These are phyloP conservation scores for Zaprionus obscuricornis DNA, from an alignment of 2,888 invertebrate species.

Conservation along the genomic window DNA sequence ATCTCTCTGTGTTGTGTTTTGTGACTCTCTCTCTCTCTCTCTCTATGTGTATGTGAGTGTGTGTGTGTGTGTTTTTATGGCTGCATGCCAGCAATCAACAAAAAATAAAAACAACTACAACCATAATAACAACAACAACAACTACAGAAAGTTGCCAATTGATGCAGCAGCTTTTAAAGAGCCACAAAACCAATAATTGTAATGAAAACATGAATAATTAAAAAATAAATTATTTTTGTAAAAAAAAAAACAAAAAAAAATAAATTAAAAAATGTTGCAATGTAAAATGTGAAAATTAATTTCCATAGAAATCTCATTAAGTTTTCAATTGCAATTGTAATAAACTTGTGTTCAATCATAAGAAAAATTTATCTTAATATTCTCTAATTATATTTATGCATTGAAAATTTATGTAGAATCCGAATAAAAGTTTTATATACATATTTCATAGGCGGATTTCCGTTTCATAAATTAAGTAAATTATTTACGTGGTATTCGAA, in stretches of 20 bases:
- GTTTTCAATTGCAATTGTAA: too few species aligned
- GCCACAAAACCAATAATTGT: conserved; percentile 37
- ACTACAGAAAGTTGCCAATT: conserved; percentile 27
- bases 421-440: too few species aligned
- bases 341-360: too few species aligned
- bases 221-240: conserved; percentile 25
- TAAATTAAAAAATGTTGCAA: too few species aligned
- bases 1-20: conserved; percentile 41
- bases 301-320: too few species aligned
- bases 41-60: conserved; percentile 1
- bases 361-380: too few species aligned
- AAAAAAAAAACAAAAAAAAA: conserved; percentile 5
- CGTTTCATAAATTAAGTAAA: too few species aligned
- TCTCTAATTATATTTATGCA: too few species aligned
- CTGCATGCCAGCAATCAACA: conserved; percentile 55
- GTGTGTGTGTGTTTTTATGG: conserved; percentile 37
- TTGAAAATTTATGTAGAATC: too few species aligned
- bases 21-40: conserved; percentile 6
- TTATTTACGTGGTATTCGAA: too few species aligned
- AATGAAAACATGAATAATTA: conserved; percentile 44
- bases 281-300: too few species aligned
- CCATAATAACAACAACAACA: conserved; percentile 21
- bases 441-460: too few species aligned
- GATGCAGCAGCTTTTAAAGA: conserved; percentile 48
- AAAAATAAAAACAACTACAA: conserved; percentile 16